Conservation (phyloP, 53 echinoderm and acorn worm species). For the Glandiceps talaboti region DNA sequence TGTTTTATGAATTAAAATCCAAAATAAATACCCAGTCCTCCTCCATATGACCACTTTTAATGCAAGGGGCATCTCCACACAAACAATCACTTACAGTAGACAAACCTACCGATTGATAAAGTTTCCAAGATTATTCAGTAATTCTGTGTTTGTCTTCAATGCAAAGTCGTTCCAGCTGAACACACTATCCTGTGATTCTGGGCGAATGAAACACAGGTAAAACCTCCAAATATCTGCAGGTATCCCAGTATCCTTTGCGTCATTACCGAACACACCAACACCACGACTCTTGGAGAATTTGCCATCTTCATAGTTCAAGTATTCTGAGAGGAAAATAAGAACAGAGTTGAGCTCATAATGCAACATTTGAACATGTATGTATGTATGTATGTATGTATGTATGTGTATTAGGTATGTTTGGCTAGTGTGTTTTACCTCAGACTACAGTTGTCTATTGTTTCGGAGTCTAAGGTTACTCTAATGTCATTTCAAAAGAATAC, state of each 20-base stretch:
- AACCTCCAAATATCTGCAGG: slow-evolving; percentile 96
- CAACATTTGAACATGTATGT: too few species aligned
- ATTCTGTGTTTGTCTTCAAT: slow-evolving; percentile 84
- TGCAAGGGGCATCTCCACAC: too few species aligned
- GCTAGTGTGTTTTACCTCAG: too few species aligned
- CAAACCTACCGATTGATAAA: slow-evolving; percentile 80
- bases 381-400: too few species aligned
- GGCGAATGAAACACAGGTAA: slow-evolving; percentile 80
- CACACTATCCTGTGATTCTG: slow-evolving; percentile 85
- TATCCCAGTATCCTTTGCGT: slow-evolving; percentile 78
- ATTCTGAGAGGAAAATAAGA: slow-evolving; percentile 77
- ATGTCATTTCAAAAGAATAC: too few species aligned
- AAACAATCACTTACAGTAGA: too few species aligned
- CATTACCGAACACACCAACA: slow-evolving; percentile 85
- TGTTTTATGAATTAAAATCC: too few species aligned
- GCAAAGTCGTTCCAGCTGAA: slow-evolving; percentile 95
- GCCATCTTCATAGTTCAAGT: slow-evolving; percentile 94
- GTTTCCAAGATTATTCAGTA: slow-evolving; percentile 92
- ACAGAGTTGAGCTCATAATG: slow-evolving; percentile 26
- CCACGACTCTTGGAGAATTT: slow-evolving; percentile 98
- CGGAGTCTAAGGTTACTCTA: too few species aligned
- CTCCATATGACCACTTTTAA: too few species aligned
- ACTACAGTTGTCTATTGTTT: too few species aligned
- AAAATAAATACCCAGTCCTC: too few species aligned
- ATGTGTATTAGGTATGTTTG: too few species aligned